Evolutionary conservation across 2,797 vertebrate species (phyloP), one percentile per base, ranked within the genome.

Genomic region (Sebastes miniatus): DNA sequence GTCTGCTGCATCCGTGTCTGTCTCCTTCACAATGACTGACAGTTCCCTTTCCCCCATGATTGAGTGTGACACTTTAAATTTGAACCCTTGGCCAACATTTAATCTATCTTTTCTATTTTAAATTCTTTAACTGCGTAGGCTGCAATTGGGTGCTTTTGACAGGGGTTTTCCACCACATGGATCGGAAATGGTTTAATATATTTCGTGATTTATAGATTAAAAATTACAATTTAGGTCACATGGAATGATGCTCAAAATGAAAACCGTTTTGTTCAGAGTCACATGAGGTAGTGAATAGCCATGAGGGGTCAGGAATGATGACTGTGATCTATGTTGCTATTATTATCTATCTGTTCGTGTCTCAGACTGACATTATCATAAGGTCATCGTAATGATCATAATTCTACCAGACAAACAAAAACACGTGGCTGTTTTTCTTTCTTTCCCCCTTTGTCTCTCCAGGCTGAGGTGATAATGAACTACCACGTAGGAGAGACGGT

Each of bases 381-480:
- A 22, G 18, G 47, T 20, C 18, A 50, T 50, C 7, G 3, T 50
- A 50, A 50, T 50, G 47, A 20, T 50, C 47, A 12, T n/a, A n/a
- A n/a, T 36, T 64, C 62, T 24, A 24, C 61, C 61, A 36, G 61
- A 22, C 61, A 14, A 63, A 5, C 34, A 61, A 36, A 34, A 14
- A 10, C 5, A n/a, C 24, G 8, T 20, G 11, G 22, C 24, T 57
- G 7, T 50, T 5, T 59, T 25, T 43, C 36, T 36, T 36, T 12
- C 13, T 6, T 43, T 6, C 39, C 77, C 18, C 43, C 43, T 0
- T 50, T 67, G 7, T 66, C 8, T 59, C 22, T 78, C 16, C 93
- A 99, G 99, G 99, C 99, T 11, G 98, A 99, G 83, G 96, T 99
- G 69, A 96, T 99, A 13, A 95, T 99, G 90, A 99, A 99, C 90